Conservation (phyloP, 2,113 vertebrate species). For the Syngnathus floridae region DNA sequence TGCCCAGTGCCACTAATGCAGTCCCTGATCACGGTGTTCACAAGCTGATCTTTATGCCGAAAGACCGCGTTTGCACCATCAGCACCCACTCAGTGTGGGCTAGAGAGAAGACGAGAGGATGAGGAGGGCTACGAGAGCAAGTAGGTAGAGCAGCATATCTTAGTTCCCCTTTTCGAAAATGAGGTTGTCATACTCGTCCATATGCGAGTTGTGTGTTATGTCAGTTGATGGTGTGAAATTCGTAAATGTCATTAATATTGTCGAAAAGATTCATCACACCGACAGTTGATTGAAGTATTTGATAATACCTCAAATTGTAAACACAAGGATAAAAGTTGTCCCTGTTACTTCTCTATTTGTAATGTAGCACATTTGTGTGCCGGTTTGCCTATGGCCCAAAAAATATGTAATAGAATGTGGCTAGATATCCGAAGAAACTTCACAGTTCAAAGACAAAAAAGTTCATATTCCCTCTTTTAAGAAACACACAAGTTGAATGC, state of each 20-base stretch:
- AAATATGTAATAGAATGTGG: neutral
- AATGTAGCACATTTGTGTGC: neutral
- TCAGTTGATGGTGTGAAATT: neutral
- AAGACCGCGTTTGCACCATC: slow-evolving; percentile 45
- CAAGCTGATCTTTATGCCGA: slow-evolving; percentile 61
- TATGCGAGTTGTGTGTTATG: neutral
- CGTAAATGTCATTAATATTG: neutral
- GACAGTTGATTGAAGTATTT: neutral
- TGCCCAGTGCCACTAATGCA: slow-evolving; percentile 61
- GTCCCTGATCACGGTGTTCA: slow-evolving; percentile 63
- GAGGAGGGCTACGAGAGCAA: slow-evolving; percentile 2
- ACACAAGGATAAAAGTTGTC: neutral
- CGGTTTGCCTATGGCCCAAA: no score
- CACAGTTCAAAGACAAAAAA: neutral
- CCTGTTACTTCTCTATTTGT: neutral
- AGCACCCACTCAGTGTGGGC: slow-evolving; percentile 53
- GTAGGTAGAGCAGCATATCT: slow-evolving; percentile 4
- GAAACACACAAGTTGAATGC: neutral
- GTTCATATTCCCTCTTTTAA: no score
- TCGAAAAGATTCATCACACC: neutral
- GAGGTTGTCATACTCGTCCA: neutral
- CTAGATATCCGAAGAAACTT: neutral
- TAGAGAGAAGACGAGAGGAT: slow-evolving; percentile 31
- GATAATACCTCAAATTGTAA: neutral
- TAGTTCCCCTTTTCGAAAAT: slow-evolving; percentile 15